These are phyloP conservation scores for Calephelis virginiensis DNA, from an alignment of 1,140 invertebrate species.

Conservation along the genomic window DNA sequence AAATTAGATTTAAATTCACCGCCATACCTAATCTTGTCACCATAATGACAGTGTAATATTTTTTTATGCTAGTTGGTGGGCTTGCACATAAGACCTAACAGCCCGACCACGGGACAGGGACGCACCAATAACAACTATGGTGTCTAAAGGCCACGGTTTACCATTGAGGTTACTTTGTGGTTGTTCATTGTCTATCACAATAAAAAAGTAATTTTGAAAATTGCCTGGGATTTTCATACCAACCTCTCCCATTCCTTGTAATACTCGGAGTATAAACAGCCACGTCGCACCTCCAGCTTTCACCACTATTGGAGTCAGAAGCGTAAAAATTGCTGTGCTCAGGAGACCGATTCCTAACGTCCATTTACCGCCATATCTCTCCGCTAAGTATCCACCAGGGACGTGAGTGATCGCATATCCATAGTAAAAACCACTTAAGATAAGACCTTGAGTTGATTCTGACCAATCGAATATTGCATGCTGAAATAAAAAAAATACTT, in stretches of 20 bases:
- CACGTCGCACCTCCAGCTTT: constrained; percentile 76
- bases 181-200: no score
- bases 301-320: constrained; percentile 77
- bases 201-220: no score
- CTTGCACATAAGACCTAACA: no score
- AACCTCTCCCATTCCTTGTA: constrained; percentile 84
- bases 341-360: constrained; percentile 81
- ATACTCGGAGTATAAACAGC: constrained; percentile 81
- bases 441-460: constrained; percentile 80
- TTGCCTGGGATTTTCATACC: background rate
- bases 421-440: constrained; percentile 80
- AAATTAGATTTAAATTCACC: no score
- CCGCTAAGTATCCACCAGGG: constrained; percentile 80
- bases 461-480: constrained; percentile 80
- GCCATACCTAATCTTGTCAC: no score
- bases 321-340: constrained; percentile 80
- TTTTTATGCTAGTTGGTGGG: no score
- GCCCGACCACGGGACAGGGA: no score
- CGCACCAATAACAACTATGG: no score
- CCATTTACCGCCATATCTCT: constrained; percentile 80
- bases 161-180: no score
- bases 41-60: no score
- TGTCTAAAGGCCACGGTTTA: no score
- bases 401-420: constrained; percentile 82
- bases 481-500: constrained; percentile 38